Conservation (phyloP, 2,888 invertebrate species). For the Brassicogethes aeneus region DNA sequence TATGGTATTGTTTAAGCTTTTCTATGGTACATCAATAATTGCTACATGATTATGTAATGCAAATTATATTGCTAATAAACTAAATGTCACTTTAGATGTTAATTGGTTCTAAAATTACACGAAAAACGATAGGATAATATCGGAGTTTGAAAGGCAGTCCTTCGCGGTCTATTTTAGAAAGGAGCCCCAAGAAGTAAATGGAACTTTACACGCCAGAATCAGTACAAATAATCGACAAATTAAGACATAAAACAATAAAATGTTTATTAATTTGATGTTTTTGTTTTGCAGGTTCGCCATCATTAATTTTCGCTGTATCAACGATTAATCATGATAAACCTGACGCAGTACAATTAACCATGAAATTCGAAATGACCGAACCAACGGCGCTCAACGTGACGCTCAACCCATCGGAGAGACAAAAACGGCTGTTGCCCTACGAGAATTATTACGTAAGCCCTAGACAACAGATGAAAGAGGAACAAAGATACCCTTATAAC, state of each 20-base stretch:
- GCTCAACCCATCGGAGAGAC: constrained; percentile 48
- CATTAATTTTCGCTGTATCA: constrained; percentile 25
- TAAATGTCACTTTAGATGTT: no score
- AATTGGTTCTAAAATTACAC: no score
- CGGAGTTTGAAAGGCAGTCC: no score
- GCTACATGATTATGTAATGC: no score
- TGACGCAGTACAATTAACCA: constrained; percentile 19
- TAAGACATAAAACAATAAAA: not conserved
- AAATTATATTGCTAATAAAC: no score
- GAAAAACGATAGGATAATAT: no score
- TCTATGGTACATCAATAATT: no score
- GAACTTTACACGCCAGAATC: no score
- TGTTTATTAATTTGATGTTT: not conserved
- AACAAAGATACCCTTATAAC: constrained; percentile 41
- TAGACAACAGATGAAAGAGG: constrained; percentile 11
- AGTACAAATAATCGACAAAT: no score
- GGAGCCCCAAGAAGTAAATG: no score
- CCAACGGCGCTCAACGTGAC: constrained; percentile 17
- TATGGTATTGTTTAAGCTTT: no score
- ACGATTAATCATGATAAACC: constrained; percentile 37
- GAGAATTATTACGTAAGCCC: constrained; percentile 68
- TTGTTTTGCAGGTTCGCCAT: constrained; percentile 22
- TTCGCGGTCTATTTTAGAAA: no score
- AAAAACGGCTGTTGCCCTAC: constrained; percentile 71
- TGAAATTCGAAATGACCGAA: constrained; percentile 10